Evolutionary conservation across 2,888 invertebrate species (phyloP).

Genomic region (Habrosyne pyritoides): DNA sequence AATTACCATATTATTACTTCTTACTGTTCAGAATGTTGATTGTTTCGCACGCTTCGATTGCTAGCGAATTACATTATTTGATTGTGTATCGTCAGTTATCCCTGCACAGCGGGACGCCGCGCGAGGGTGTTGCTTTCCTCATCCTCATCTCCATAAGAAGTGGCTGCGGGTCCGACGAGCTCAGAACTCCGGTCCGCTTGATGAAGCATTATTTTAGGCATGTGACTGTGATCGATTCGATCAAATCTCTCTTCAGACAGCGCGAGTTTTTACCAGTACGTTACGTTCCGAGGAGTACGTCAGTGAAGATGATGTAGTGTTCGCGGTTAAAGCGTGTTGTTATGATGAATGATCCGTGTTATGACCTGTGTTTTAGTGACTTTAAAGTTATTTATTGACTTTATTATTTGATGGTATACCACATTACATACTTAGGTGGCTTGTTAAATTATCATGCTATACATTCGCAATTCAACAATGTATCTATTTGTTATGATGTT

Average conservation of each 20-base stretch:
- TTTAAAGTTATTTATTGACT: constrained; percentile 53
- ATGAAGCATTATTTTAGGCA: constrained; percentile 74
- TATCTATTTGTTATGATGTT: neutral
- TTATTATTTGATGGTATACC: constrained; percentile 32
- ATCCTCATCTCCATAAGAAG: constrained; percentile 63
- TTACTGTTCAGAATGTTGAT: neutral
- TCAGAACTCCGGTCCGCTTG: constrained; percentile 50
- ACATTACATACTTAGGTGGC: constrained; percentile 27
- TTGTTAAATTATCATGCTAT: constrained; percentile 21
- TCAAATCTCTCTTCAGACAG: constrained; percentile 72
- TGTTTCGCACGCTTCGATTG: constrained; percentile 32
- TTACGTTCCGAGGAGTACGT: constrained; percentile 27
- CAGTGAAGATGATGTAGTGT: constrained; percentile 67
- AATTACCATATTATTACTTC: neutral
- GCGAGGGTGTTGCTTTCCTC: constrained; percentile 56
- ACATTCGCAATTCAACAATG: neutral
- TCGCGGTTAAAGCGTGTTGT: constrained; percentile 57
- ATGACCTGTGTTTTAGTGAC: constrained; percentile 55
- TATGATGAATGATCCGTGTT: constrained; percentile 64
- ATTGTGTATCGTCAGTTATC: constrained; percentile 58
- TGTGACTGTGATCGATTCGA: constrained; percentile 81
- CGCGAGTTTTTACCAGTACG: constrained; percentile 59
- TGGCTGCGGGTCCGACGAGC: constrained; percentile 30
- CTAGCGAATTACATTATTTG: constrained; percentile 53
- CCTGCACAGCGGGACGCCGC: constrained; percentile 58